Conservation (phyloP, 2,888 invertebrate species). For the Polyploca ridens region DNA sequence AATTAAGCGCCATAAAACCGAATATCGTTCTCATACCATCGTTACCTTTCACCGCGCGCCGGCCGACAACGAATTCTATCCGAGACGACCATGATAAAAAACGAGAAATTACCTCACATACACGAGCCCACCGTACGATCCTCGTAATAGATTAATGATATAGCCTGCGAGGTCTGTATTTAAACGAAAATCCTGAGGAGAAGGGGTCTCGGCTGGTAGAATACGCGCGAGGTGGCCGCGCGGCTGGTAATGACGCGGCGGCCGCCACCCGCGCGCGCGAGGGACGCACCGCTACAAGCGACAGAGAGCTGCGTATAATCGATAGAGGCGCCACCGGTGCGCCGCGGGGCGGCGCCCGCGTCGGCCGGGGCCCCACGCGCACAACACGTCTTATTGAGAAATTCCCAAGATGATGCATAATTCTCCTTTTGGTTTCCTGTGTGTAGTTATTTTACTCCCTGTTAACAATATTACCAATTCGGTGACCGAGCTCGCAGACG, state of each 20-base stretch:
- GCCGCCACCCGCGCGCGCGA: slow-evolving; percentile 42
- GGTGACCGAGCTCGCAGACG: slow-evolving; percentile 71
- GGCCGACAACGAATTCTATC: slow-evolving; percentile 62
- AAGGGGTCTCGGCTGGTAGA: slow-evolving; percentile 21
- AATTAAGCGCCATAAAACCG: slow-evolving; percentile 81
- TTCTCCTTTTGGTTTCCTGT: slow-evolving; percentile 76
- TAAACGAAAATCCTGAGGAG: slow-evolving; percentile 63
- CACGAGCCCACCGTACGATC: slow-evolving; percentile 67
- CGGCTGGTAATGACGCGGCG: slow-evolving; percentile 21
- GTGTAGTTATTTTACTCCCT: slow-evolving; percentile 75
- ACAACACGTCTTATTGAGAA: slow-evolving; percentile 80
- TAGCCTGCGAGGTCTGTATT: slow-evolving; percentile 72
- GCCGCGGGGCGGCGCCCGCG: slow-evolving; percentile 77
- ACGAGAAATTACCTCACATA: slow-evolving; percentile 63
- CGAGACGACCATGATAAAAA: slow-evolving; percentile 57
- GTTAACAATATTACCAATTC: slow-evolving; percentile 83
- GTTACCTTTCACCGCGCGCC: slow-evolving; percentile 72
- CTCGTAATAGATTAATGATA: slow-evolving; percentile 83
- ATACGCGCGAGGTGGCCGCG: slow-evolving; percentile 51
- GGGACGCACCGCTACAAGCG: slow-evolving; percentile 42
- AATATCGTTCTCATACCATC: slow-evolving; percentile 71
- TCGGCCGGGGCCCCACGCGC: slow-evolving; percentile 70
- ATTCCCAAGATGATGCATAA: slow-evolving; percentile 81
- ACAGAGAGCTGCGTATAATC: slow-evolving; percentile 54
- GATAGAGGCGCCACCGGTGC: slow-evolving; percentile 74